A percentile compares a stretch with the other conserved stretches of the same genome.
phyloP scores from a whole-genome alignment of 2,113 vertebrate genomes.

The Hippocampus guttulatus region DNA sequence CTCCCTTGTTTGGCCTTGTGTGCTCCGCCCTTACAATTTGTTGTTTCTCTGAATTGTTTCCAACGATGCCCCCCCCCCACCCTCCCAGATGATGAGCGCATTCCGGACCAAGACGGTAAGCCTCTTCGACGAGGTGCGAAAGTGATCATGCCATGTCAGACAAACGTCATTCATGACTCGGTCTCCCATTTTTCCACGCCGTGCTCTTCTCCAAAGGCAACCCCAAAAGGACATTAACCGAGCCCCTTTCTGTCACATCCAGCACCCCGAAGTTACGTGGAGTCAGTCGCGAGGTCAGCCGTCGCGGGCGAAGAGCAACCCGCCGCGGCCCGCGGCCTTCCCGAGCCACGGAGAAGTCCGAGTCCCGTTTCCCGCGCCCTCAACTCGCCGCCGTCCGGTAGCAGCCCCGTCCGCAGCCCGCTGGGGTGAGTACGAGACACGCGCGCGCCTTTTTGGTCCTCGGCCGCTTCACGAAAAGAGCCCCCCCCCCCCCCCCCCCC shows the following conservation, averaged over 20 bases:
- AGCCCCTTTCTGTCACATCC: constrained; percentile 9
- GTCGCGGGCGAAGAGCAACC: constrained; percentile 61
- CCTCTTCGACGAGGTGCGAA: constrained; percentile 13
- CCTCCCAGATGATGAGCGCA: constrained; percentile 74
- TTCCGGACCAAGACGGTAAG: constrained; percentile 83
- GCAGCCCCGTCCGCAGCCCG: constrained; percentile 85
- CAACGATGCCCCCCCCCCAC: constrained; percentile 27
- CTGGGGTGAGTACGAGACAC: constrained; percentile 75
- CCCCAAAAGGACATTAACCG: not conserved
- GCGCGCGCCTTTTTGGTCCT: not conserved
- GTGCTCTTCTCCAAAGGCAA: not conserved
- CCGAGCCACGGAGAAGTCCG: constrained; percentile 1
- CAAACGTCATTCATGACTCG: not conserved
- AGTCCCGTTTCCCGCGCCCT: constrained; percentile 66
- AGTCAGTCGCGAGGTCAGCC: constrained; percentile 88
- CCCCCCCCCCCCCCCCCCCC: no score
- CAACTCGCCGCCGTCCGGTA: constrained; percentile 81
- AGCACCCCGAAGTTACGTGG: constrained; percentile 94
- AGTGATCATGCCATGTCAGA: not conserved
- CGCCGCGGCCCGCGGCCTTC: constrained; percentile 41
- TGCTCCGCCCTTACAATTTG: constrained; percentile 18
- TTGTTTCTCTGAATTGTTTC: constrained; percentile 48
- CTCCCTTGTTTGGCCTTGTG: not conserved
- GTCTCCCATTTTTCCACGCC: not conserved
- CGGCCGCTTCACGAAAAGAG: not conserved